Evolutionary conservation across 2,888 invertebrate genomes (phyloP).

Genomic region (Stenchaetothrips biformis): DNA sequence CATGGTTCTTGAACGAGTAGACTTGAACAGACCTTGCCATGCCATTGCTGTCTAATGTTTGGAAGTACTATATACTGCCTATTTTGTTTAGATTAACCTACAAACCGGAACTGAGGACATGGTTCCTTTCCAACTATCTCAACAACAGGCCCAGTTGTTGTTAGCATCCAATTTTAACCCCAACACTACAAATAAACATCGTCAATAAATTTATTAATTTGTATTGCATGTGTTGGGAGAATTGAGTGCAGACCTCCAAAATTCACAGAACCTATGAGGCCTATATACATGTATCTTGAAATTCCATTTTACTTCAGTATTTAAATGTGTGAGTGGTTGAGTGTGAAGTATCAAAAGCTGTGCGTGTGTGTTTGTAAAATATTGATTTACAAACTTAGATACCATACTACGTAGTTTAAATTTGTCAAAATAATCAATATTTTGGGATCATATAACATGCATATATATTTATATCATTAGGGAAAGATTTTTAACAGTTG

Average conservation of each 20-base stretch:
- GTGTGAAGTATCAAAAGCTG: not conserved
- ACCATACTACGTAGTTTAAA: not conserved
- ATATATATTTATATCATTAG: not conserved
- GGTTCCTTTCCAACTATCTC: slow-evolving; percentile 48
- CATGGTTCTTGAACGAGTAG: too few species aligned
- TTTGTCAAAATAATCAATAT: not conserved
- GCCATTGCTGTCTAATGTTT: too few species aligned
- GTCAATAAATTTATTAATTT: not conserved
- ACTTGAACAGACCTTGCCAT: too few species aligned
- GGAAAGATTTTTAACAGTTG: not conserved
- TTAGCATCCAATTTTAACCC: slow-evolving; percentile 39
- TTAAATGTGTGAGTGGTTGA: not conserved
- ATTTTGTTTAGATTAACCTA: slow-evolving; percentile 11
- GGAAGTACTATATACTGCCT: not conserved
- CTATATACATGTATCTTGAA: not conserved
- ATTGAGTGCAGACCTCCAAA: too few species aligned
- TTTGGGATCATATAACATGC: not conserved
- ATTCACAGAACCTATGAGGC: not conserved
- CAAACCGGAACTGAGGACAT: slow-evolving; percentile 36
- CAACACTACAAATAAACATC: not conserved
- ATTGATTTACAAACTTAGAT: not conserved
- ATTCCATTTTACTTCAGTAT: not conserved
- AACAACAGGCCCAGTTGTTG: slow-evolving; percentile 48
- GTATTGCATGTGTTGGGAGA: not conserved
- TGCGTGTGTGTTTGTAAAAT: not conserved